phyloP scores from a whole-genome alignment of 2,888 invertebrate species.

The Octonoba sinensis region DNA sequence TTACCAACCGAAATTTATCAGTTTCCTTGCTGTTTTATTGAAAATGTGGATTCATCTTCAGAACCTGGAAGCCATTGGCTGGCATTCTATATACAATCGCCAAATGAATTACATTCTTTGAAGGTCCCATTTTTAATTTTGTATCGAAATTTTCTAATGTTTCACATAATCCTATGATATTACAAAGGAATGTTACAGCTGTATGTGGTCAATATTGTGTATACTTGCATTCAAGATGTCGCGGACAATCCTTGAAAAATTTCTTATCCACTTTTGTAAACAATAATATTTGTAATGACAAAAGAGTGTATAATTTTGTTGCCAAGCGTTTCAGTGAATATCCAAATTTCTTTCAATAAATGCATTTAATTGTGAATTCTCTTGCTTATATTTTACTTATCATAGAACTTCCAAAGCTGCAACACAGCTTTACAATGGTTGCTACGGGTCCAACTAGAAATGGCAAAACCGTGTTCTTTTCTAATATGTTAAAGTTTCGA shows the following conservation, averaged over 20 bases:
- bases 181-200: too few species aligned
- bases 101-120: not conserved
- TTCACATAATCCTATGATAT: too few species aligned
- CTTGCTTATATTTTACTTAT: not conserved
- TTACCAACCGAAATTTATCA: not conserved
- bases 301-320: too few species aligned
- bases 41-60: slow-evolving; percentile 4
- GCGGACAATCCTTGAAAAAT: too few species aligned
- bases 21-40: slow-evolving; percentile 3
- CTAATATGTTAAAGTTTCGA: not conserved
- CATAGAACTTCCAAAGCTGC: not conserved
- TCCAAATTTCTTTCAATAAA: not conserved
- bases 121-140: not conserved
- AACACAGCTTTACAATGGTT: not conserved
- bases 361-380: not conserved
- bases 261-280: too few species aligned
- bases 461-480: not conserved
- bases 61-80: slow-evolving; percentile 7
- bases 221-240: too few species aligned
- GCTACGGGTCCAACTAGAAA: not conserved
- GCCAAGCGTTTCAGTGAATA: not conserved
- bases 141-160: too few species aligned
- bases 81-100: not conserved
- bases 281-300: not conserved
- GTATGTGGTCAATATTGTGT: too few species aligned